Conservation (phyloP, 2,113 vertebrate genomes). For the Percina caprodes region DNA sequence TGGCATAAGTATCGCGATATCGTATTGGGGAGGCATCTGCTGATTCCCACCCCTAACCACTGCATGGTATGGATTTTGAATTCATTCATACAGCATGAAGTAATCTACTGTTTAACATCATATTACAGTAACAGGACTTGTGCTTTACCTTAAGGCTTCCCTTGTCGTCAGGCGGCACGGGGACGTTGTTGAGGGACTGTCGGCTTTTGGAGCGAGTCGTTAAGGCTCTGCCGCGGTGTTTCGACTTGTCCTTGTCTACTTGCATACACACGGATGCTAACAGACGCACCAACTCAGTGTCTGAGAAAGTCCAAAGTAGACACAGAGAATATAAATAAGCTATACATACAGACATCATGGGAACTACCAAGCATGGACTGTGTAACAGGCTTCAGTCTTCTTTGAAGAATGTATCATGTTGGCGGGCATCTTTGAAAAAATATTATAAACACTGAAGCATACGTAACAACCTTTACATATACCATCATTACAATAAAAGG, state of each 20-base stretch:
- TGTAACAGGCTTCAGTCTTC: background rate
- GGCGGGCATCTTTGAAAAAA: background rate
- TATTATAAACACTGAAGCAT: background rate
- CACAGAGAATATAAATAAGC: background rate
- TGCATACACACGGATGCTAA: constrained; percentile 98
- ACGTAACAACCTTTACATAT: background rate
- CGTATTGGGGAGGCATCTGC: too few species aligned
- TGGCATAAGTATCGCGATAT: too few species aligned
- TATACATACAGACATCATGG: too few species aligned
- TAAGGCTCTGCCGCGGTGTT: constrained; percentile 81
- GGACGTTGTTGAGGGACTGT: constrained; percentile 86
- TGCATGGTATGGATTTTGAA: background rate
- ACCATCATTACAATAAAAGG: background rate
- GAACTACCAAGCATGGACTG: background rate
- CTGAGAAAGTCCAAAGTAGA: constrained; percentile 71
- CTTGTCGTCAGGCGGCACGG: constrained; percentile 91
- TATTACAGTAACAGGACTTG: background rate
- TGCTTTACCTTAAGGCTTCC: constrained; percentile 91
- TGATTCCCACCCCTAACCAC: too few species aligned
- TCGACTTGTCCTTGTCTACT: constrained; percentile 91
- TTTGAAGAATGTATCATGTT: background rate
- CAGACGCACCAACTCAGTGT: constrained; percentile 95
- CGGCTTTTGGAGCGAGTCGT: constrained; percentile 85
- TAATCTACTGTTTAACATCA: background rate
- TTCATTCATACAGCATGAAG: background rate